Evolutionary conservation across 92 coral and sea anemone genomes (phyloP), one percentile per base, ranked within the genome.

Genomic region (Palythoa grandiflora): DNA sequence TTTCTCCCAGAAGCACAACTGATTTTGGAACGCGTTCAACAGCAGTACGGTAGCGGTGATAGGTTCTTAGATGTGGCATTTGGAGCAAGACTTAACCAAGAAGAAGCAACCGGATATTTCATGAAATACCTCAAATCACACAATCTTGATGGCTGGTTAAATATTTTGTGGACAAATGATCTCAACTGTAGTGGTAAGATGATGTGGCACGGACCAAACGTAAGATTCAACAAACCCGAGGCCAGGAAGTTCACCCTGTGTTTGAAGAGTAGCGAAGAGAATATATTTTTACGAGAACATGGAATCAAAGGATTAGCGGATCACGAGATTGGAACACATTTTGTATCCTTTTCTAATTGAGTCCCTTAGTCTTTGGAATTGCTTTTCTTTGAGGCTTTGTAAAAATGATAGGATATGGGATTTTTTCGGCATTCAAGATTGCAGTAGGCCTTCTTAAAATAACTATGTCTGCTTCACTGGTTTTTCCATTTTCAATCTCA

Each of bases 241-340:
- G 98, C 95, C 52, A 89, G 98, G 12, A 92, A 90, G 47, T 97
- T 93, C 73, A 94, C 98, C 12, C 70, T 97, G 17, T 95, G 98
- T 88, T 88, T 97, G 11, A 93, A 94, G 80, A 87, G 91, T 71
- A 97, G 93, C 52, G 83, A 78, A 66, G 98, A 97, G 78, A 97
- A 97, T 78, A 91, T 91, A 3, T 97, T 90, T 77, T 92, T 97
- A 36, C 94, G 99, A 50, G 93, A 92, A 75, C 88, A 92, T 70
- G 99, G 99, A 8, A 97, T 97, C 71, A 84, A 94, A 83, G 93
- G 98, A 55, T 83, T 97, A 86, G 98, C 98, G 39, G 97, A 97
- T 72, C 99, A 97, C 80, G 99, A 97, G 84, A 97, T 97, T 78
- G 99, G 99, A 6, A 97, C 99, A n/a, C 99, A 97, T 84, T 97